Base-by-base conservation (phyloP, 1,140 invertebrate genomes). In the Trypoxylus dichotomus region DNA sequence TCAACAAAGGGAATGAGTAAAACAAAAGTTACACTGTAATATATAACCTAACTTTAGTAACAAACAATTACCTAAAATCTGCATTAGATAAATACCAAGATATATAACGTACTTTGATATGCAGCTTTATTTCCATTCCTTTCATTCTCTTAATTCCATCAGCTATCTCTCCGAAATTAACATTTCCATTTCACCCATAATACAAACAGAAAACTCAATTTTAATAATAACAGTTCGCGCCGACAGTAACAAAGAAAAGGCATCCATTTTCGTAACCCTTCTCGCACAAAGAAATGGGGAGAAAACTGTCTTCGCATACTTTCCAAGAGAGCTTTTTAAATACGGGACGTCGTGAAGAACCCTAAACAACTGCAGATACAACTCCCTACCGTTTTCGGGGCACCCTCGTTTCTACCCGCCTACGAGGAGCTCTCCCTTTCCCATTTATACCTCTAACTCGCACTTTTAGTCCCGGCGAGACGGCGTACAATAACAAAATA, bases 211-310 rank as follows among this genome's bases (percentile, higher is more conserved):
- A 32, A 54, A 54, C 47, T 54, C 47, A 19, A 54, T 54, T 54
- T 54, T 54, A 54, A 54, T 54, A 54, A n/a, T 54, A 54, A 54
- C 47, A 15, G 19, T 19, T 54, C 47, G n/a, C 19, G 47, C 15
- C 47, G n/a, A 54, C 47, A 54, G 19, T n/a, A 54, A 54, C 47
- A 54, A 54, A 54, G 47, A 54, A 54, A n/a, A 54, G 47, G 19
- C 47, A 15, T 68, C 6, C 24, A 68, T 68, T 68, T 27, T 68
- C 60, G 60, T 5, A 68, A 68, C 60, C 60, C 60, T 68, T 68
- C 60, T 54, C 21, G 21, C 21, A 19, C 21, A 68, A 68, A 68
- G 60, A 68, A 68, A 68, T 15, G 60, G 13, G 21, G 60, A 68
- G 60, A 24, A 68, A 68, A 68, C n/a, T 68, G 60, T 21, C n/a